phyloP scores from a whole-genome alignment of 1,140 invertebrate genomes.

The Ostrea denselamellosa region DNA sequence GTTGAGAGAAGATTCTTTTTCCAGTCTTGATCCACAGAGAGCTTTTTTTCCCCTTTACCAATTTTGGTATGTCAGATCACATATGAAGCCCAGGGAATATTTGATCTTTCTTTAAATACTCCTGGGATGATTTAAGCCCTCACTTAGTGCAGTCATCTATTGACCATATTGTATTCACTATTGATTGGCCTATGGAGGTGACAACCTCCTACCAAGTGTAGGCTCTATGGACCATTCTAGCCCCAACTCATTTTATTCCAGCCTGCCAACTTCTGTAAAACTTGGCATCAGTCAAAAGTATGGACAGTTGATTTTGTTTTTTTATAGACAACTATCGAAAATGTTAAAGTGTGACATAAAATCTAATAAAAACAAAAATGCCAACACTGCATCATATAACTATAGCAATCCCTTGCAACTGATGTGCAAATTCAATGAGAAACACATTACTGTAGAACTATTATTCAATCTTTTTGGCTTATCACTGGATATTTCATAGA shows the following conservation, averaged over 20 bases:
- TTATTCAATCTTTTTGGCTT: background rate
- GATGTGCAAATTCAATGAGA: background rate
- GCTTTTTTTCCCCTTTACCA: background rate
- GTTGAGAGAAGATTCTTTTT: background rate
- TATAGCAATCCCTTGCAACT: background rate
- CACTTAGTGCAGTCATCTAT: constrained; percentile 7
- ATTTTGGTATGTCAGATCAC: constrained; percentile 21
- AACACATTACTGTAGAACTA: background rate
- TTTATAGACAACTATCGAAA: background rate
- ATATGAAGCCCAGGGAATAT: background rate
- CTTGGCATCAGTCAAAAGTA: background rate
- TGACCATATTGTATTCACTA: constrained; percentile 8
- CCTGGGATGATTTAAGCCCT: constrained; percentile 32
- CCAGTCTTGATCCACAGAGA: background rate
- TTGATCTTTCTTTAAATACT: constrained; percentile 20
- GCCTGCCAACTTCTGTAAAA: background rate
- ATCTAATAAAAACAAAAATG: background rate
- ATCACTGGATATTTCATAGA: background rate
- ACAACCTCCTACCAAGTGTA: background rate
- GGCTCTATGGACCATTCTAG: constrained; percentile 11
- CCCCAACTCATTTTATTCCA: background rate
- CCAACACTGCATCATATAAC: background rate
- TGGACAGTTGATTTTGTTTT: background rate
- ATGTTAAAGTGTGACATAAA: background rate
- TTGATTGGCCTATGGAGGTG: background rate